A percentile compares a stretch with the other conserved stretches of the same genome.
phyloP scores from a whole-genome alignment of 64 coral and sea anemone species.

The Montipora cactus region DNA sequence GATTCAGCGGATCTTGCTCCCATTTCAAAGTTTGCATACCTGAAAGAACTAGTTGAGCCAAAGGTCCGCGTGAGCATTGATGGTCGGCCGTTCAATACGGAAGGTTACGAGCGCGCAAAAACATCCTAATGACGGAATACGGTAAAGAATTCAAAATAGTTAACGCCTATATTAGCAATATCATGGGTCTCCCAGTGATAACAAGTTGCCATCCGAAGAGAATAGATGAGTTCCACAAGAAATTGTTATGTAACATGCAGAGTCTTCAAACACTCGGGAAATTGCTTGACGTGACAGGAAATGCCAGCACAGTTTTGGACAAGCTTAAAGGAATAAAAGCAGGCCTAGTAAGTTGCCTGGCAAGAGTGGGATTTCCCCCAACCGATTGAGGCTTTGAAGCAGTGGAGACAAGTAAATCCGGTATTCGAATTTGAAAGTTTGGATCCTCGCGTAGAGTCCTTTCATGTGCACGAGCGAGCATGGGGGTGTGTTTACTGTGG shows the following conservation, averaged over 20 bases:
- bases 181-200: slow-evolving; percentile 19
- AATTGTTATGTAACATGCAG: slow-evolving; percentile 54
- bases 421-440: neutral
- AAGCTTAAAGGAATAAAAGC: neutral
- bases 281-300: neutral
- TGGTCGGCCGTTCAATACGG: slow-evolving; percentile 2
- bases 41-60: slow-evolving; percentile 43
- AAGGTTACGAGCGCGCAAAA: slow-evolving; percentile 18
- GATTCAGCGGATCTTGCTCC: neutral
- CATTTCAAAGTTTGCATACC: slow-evolving; percentile 34
- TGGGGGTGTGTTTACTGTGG: too few species aligned
- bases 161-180: slow-evolving; percentile 29
- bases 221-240: slow-evolving; percentile 43
- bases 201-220: slow-evolving; percentile 14
- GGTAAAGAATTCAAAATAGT: slow-evolving; percentile 33
- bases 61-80: slow-evolving; percentile 43
- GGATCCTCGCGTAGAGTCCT: too few species aligned
- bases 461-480: too few species aligned
- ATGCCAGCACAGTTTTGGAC: neutral
- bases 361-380: neutral
- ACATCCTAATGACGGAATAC: slow-evolving; percentile 25
- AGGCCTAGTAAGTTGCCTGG: neutral
- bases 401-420: neutral
- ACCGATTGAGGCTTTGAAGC: neutral
- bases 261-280: neutral